Evolutionary conservation across 2,888 invertebrate genomes (phyloP), one percentile per base, ranked within the genome.

Genomic region (Ormia ochracea): DNA sequence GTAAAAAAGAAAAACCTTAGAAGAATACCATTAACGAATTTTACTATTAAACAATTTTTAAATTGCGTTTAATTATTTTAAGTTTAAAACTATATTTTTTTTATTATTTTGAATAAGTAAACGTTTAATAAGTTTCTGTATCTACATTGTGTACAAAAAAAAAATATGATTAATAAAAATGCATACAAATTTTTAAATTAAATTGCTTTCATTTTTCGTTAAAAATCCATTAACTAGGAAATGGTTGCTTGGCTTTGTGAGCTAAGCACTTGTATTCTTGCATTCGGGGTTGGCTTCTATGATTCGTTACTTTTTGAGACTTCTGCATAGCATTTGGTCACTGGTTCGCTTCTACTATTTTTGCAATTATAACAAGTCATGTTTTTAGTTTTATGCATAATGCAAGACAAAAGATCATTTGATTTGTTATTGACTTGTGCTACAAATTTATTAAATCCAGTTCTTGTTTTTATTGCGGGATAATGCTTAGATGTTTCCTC

Each of bases 351-450:
- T 14, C 36, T 68, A 23, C 83, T 81, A 38, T 84, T 84, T 56
- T 84, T 81, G 76, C 88, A 88, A 26, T 86, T 83, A 70, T 87
- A 89, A 74, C 89, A 88, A 21, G 85, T 75, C 81, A 82, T 81
- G 3, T 81, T 77, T 17, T 80, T 80, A 10, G 81, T 77, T 3
- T 65, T 78, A 3, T 84, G 84, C 3, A 85, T 85, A 28, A 82
- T 69, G 33, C 89, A 89, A 6, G 82, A 81, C 5, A 21, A 54
- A 3, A 21, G 23, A 7, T 41, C 19, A 23, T 33, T 50, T 19
- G 65, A 19, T 54, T 52, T 70, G 6, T 54, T 41, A 4, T 1
- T 4, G 33, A 14, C 23, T 41, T 23, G 19, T 19, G 4, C 26
- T 48, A 26, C 7, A 21, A 45, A 23, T 63, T 78, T 80, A 14